Conservation (phyloP, 2,113 vertebrate species). For the Carettochelys insculpta region DNA sequence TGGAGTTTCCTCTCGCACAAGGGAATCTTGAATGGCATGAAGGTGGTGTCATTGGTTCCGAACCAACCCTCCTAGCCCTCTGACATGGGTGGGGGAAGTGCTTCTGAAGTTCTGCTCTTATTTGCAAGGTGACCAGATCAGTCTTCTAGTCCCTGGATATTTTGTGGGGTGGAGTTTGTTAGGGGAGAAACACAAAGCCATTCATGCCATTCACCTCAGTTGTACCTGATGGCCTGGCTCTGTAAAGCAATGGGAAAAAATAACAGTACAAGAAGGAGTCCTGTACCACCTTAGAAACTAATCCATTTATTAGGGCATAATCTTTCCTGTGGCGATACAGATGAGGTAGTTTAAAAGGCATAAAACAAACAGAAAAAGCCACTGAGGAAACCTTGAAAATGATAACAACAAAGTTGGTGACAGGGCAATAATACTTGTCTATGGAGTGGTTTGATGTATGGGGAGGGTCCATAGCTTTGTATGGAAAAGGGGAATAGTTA, state of each 20-base stretch:
- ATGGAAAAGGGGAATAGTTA: neutral
- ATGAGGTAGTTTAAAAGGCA: neutral
- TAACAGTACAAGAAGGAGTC: neutral
- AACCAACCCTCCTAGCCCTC: neutral
- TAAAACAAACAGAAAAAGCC: neutral
- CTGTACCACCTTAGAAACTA: too few species aligned
- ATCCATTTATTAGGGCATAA: too few species aligned
- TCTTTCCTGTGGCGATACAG: neutral
- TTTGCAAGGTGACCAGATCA: fast-evolving
- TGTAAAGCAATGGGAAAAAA: neutral
- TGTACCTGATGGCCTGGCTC: neutral
- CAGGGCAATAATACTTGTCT: neutral
- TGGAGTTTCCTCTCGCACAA: neutral
- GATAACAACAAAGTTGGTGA: neutral
- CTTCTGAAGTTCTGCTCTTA: neutral
- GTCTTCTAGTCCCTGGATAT: neutral
- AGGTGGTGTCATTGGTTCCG: neutral
- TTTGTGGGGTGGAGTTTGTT: neutral
- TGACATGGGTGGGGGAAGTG: neutral
- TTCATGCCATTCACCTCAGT: neutral
- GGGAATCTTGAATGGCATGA: neutral
- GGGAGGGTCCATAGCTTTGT: neutral
- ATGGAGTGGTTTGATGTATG: neutral
- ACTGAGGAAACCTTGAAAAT: conserved; percentile 2
- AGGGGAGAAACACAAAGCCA: neutral